phyloP scores from a whole-genome alignment of 2,797 vertebrate genomes.

The Thunnus albacares region DNA sequence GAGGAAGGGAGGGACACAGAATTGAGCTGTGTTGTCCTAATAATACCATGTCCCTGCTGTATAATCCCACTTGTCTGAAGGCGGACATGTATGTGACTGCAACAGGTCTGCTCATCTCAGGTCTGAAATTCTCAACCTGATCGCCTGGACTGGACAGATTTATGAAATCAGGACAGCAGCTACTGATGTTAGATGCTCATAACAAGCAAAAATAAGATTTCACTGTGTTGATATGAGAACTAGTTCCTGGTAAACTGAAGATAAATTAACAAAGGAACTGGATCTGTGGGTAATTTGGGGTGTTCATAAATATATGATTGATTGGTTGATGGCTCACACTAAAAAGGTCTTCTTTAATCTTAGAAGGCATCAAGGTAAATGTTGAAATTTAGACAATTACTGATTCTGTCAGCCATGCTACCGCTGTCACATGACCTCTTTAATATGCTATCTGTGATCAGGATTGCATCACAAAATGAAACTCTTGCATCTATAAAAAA shows the following conservation, averaged over 20 bases:
- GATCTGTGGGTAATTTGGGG: no score
- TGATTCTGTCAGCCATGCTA: neutral
- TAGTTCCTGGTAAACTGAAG: neutral
- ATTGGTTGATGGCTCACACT: no score
- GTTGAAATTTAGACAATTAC: neutral
- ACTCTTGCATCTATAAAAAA: neutral
- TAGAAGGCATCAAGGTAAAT: neutral
- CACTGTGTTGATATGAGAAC: neutral
- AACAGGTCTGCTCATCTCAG: slow-evolving; percentile 38
- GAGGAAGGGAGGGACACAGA: neutral
- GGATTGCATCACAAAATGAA: neutral
- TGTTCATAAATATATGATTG: no score
- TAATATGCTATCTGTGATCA: neutral
- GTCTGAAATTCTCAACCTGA: slow-evolving; percentile 23
- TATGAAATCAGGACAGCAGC: slow-evolving; percentile 35
- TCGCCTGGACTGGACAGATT: slow-evolving; percentile 7
- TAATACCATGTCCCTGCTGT: slow-evolving; percentile 19
- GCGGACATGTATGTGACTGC: neutral
- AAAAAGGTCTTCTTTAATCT: no score
- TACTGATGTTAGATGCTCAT: slow-evolving; percentile 2
- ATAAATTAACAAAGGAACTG: no score
- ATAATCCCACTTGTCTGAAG: slow-evolving; percentile 45
- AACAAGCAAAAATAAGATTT: neutral
- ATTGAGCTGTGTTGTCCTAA: slow-evolving; percentile 26
- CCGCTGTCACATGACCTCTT: neutral